Evolutionary conservation across 1,140 invertebrate genomes (phyloP), one percentile per base, ranked within the genome.

Genomic region (Diplogasteroides magnus): DNA sequence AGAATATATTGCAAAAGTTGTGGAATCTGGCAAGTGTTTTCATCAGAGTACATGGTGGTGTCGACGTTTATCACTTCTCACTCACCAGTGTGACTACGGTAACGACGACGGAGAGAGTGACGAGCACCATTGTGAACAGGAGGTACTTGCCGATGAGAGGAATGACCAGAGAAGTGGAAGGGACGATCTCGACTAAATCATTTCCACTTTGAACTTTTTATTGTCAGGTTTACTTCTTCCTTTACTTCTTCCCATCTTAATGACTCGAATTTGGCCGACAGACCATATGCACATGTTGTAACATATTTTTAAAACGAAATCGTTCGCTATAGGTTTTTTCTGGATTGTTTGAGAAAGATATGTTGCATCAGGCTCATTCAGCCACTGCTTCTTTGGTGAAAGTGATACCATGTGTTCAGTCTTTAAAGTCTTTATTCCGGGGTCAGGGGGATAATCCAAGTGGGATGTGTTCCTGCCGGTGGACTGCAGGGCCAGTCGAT

Each of bases 91-190:
- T 95, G 74, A 97, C 90, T 72, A 98, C 94, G 28, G 96, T 98
- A 73, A 97, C 93, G 84, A 95, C 94, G 85, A 97, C 97, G 31
- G 94, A 97, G 56, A 97, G 86, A 58, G 95, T 98, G 68, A 98
- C 95, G 68, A 99, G 89, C 80, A 99, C 97, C 94, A 98, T 98
- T 64, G 97, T 97, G 84, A 99, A 99, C 81, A 98, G 88, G 37
- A 99, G 88, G 87, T 98, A 99, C 87, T 98, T 98, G 72, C 95
- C 95, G 64, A 99, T 88, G n/a, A 99, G 87, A n/a, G 96, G 96
- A 57, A 99, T 94, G 31, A 97, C 94, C 69, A 98, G 86, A 25
- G 92, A 96, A 28, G 97, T 98, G 3, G 96, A 95, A 13, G 97
- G 96, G 80, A 98, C 98, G 77, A 98, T 97, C 85, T 97, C 81